phyloP scores from a whole-genome alignment of 2,113 vertebrate genomes.

The Coregonus clupeaformis region DNA sequence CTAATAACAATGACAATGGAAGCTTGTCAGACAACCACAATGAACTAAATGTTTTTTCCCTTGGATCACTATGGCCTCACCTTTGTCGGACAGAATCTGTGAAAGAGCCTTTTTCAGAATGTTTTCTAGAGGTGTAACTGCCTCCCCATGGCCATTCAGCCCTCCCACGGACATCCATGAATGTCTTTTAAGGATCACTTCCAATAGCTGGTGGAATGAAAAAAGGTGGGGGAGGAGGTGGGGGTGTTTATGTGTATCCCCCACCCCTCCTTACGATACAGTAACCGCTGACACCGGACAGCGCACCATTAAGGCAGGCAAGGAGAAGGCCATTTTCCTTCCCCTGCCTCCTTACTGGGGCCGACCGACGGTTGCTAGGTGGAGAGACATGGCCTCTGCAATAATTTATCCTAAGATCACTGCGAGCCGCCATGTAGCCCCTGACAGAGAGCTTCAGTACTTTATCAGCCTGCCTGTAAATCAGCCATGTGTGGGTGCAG shows the following conservation, averaged over 20 bases:
- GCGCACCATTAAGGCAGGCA: conserved; percentile 60
- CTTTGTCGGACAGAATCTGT: too few relatives aligned
- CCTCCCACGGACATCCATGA: too few relatives aligned
- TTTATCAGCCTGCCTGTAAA: conserved; percentile 98
- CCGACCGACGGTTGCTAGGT: conserved; percentile 83
- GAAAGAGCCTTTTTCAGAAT: too few relatives aligned
- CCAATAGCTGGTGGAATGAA: conserved; percentile 52
- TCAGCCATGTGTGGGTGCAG: conserved; percentile 93
- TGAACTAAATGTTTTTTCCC: too few relatives aligned
- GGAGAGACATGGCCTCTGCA: conserved; percentile 93
- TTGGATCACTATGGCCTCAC: too few relatives aligned
- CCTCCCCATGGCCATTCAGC: too few relatives aligned
- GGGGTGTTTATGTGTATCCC: conserved; percentile 28
- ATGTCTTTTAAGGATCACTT: conserved; percentile 22
- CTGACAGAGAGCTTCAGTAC: conserved; percentile 94
- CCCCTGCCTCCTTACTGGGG: conserved; percentile 58
- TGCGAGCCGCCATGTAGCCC: conserved; percentile 90
- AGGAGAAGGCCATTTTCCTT: conserved; percentile 43
- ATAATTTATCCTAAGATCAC: conserved; percentile 95
- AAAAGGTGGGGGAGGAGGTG: conserved; percentile 23
- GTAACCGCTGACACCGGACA: conserved; percentile 71
- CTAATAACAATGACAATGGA: neutral
- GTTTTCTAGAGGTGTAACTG: too few relatives aligned
- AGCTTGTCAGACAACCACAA: too few relatives aligned
- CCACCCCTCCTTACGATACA: conserved; percentile 45